These are phyloP conservation scores for Micromussa lordhowensis DNA, from an alignment of 92 coral and sea anemone genomes.

Conservation along the genomic window DNA sequence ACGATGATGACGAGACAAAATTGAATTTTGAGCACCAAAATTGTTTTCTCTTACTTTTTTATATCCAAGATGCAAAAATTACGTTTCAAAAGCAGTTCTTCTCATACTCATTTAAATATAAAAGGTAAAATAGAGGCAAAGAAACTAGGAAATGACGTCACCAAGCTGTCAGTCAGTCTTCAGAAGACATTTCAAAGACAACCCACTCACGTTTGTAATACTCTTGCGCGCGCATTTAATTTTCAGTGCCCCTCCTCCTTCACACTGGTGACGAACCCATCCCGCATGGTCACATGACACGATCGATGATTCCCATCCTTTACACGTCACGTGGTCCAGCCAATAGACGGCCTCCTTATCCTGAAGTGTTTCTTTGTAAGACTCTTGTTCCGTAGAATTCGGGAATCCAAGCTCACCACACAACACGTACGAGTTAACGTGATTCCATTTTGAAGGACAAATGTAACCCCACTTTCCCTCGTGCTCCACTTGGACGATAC, in stretches of 20 bases:
- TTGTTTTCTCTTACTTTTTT: no score
- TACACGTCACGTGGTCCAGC: constrained; percentile 71
- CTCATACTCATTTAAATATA: no score
- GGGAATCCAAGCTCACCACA: constrained; percentile 90
- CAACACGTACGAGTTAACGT: constrained; percentile 79
- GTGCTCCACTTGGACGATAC: constrained; percentile 79
- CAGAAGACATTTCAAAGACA: neutral
- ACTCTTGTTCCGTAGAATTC: constrained; percentile 37
- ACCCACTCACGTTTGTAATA: constrained; percentile 3
- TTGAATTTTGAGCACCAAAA: no score
- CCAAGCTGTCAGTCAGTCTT: no score
- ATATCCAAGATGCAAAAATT: no score
- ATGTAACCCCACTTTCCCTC: constrained; percentile 86
- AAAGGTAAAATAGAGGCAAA: neutral
- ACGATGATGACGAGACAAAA: no score
- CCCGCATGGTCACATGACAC: constrained; percentile 88
- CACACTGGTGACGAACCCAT: constrained; percentile 71
- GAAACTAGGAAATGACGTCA: neutral
- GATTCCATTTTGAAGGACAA: constrained; percentile 79
- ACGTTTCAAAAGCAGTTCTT: no score
- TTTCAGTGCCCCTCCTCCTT: constrained; percentile 66
- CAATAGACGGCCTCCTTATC: constrained; percentile 49
- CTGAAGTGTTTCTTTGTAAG: constrained; percentile 16
- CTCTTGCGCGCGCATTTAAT: constrained; percentile 64
- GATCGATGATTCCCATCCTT: constrained; percentile 88